Conservation (phyloP, 2,888 invertebrate species). For the Acrocera orbiculus region DNA sequence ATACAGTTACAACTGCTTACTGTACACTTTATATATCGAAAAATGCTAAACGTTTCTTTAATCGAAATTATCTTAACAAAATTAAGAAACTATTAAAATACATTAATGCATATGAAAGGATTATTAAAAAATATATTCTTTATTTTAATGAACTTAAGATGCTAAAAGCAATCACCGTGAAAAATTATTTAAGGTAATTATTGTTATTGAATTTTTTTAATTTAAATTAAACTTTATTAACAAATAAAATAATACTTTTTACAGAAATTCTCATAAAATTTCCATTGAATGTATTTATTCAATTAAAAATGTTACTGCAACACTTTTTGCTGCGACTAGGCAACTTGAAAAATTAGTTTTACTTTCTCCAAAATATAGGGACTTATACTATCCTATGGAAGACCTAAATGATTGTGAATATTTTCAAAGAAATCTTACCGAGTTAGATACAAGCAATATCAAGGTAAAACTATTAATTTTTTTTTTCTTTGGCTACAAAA, state of each 20-base stretch:
- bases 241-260: no score
- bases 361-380: slow-evolving; percentile 19
- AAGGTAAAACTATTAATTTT: no score
- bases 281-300: slow-evolving; percentile 30
- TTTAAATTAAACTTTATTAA: neutral
- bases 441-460: slow-evolving; percentile 26
- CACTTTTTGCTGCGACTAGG: slow-evolving; percentile 27
- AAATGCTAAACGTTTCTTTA: no score
- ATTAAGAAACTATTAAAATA: no score
- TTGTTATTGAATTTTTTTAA: neutral
- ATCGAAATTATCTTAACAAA: no score
- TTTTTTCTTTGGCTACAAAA: no score
- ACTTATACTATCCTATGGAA: slow-evolving; percentile 27
- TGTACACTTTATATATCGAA: no score
- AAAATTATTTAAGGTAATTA: neutral
- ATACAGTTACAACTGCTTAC: no score
- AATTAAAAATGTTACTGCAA: slow-evolving; percentile 26
- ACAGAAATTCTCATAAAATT: slow-evolving; percentile 24
- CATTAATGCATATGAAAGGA: no score
- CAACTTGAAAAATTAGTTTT: slow-evolving; percentile 23
- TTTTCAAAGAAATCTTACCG: slow-evolving; percentile 26
- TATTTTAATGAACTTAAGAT: slow-evolving; percentile 28
- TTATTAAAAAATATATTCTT: slow-evolving; percentile 25
- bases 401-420: slow-evolving; percentile 28
- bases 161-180: slow-evolving; percentile 13